These are phyloP conservation scores for Eublepharis macularius DNA, from an alignment of 2,113 vertebrate species.

Conservation along the genomic window DNA sequence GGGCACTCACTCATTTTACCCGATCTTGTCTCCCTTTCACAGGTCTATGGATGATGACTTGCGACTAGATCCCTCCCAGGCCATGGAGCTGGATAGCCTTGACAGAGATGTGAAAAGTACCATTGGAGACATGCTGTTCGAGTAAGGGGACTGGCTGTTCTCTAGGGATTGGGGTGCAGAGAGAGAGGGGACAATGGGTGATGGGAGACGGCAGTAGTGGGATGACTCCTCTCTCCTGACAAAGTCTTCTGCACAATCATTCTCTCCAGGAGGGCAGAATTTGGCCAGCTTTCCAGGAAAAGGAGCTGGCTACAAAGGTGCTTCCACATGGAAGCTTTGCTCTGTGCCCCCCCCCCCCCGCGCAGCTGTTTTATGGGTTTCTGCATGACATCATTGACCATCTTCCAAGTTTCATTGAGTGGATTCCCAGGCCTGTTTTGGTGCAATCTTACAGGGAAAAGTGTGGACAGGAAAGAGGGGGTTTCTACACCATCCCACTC, in stretches of 20 bases:
- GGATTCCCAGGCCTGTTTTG: too few relatives aligned
- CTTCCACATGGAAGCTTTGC: too few relatives aligned
- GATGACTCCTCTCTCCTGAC: background rate
- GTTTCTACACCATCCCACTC: too few relatives aligned
- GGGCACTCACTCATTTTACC: background rate
- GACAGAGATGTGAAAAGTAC: conserved; percentile 41
- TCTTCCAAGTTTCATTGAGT: too few relatives aligned
- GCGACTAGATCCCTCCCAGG: background rate
- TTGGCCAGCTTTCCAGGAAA: background rate
- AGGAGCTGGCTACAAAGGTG: background rate
- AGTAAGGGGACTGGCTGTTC: conserved; percentile 15
- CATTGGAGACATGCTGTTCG: conserved; percentile 31
- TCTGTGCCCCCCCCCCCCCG: too few relatives aligned
- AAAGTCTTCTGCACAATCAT: background rate
- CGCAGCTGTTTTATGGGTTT: too few relatives aligned
- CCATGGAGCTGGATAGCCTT: conserved; percentile 39
- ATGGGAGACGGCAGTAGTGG: background rate
- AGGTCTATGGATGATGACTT: conserved; percentile 25
- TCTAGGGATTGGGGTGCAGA: background rate
- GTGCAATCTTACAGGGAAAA: too few relatives aligned
- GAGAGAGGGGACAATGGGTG: background rate
- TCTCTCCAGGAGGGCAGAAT: background rate
- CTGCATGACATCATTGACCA: too few relatives aligned
- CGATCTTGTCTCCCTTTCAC: background rate
- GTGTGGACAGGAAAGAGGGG: too few relatives aligned